Evolutionary conservation across 2,888 invertebrate species (phyloP).

Genomic region (Cetonia aurata): DNA sequence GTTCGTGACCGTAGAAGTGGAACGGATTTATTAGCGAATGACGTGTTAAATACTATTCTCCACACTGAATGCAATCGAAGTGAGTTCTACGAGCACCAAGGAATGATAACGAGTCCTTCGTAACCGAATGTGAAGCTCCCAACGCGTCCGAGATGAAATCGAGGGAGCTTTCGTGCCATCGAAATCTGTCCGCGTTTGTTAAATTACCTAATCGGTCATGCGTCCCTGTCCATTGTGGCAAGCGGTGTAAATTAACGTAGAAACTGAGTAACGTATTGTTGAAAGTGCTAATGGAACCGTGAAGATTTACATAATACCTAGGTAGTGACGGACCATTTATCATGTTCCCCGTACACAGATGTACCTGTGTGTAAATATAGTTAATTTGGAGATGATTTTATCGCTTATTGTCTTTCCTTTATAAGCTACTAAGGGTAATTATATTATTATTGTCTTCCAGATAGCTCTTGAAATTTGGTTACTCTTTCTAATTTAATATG

Average conservation of each 20-base stretch:
- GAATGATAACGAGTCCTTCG: constrained; percentile 26
- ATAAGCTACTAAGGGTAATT: too few relatives aligned
- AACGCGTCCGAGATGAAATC: background rate
- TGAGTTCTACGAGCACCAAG: constrained; percentile 7
- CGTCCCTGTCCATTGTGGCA: constrained; percentile 17
- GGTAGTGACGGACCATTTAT: constrained; percentile 19
- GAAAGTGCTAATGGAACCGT: constrained; percentile 30
- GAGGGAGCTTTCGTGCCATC: constrained; percentile 12
- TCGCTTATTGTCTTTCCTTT: background rate
- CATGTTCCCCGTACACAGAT: constrained; percentile 8
- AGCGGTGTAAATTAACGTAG: constrained; percentile 28
- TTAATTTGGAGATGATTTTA: constrained; percentile 19
- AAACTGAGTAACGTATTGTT: constrained; percentile 16
- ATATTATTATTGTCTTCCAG: too few relatives aligned
- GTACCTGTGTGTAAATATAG: background rate
- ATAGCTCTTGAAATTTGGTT: too few relatives aligned
- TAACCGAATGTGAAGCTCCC: constrained; percentile 6
- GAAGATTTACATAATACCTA: constrained; percentile 22
- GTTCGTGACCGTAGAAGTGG: constrained; percentile 31
- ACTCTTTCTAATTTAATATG: too few relatives aligned
- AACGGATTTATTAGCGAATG: constrained; percentile 35
- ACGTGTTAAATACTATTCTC: constrained; percentile 19
- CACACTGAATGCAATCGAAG: constrained; percentile 30
- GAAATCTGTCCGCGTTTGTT: constrained; percentile 27
- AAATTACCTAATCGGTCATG: constrained; percentile 24